Conservation (phyloP, 1,140 invertebrate genomes). For the Eriosoma lanigerum region DNA sequence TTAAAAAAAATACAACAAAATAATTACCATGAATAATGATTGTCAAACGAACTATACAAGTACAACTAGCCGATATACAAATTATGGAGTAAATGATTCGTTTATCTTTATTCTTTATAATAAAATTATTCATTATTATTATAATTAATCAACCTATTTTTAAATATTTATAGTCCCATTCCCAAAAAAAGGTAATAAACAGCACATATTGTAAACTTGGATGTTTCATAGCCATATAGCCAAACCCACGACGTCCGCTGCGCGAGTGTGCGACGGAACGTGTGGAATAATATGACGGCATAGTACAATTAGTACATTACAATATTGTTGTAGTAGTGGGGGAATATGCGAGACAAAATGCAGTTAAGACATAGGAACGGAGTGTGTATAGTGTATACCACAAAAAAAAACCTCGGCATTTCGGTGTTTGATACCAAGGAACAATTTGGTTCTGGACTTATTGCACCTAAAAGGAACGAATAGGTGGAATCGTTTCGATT, state of each 20-base stretch:
- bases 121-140: constrained; percentile 23
- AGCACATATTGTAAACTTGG: background rate
- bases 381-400: too few relatives aligned
- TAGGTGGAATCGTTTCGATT: too few relatives aligned
- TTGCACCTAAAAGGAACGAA: too few relatives aligned
- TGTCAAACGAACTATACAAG: background rate
- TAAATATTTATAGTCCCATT: background rate
- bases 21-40: background rate
- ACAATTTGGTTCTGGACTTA: too few relatives aligned
- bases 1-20: constrained; percentile 1
- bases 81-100: background rate
- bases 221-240: background rate
- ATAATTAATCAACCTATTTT: background rate
- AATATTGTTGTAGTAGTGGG: background rate
- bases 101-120: background rate
- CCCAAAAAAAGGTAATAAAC: background rate
- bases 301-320: background rate
- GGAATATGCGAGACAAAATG: background rate
- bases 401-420: too few relatives aligned
- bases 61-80: background rate
- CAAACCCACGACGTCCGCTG: background rate
- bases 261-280: background rate
- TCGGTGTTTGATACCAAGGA: too few relatives aligned
- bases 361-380: too few relatives aligned
- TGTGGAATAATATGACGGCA: background rate